These are phyloP conservation scores for Podiceps cristatus DNA, from an alignment of 2,113 vertebrate species.

Conservation along the genomic window DNA sequence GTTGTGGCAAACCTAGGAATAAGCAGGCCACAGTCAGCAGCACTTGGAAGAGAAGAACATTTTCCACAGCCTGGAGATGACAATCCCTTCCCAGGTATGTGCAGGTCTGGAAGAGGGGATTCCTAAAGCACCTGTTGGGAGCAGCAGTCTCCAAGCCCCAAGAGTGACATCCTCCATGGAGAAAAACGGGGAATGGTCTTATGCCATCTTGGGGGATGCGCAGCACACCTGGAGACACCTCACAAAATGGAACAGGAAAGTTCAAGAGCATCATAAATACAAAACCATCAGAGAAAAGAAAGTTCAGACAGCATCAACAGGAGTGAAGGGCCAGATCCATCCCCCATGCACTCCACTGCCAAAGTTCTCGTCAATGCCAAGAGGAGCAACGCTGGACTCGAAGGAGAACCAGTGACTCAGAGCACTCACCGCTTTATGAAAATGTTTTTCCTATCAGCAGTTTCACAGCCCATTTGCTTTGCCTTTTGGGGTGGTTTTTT, in stretches of 20 bases:
- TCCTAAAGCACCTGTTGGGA: neutral
- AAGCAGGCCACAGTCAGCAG: neutral
- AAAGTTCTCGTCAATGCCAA: fast-evolving
- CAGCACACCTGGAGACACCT: neutral
- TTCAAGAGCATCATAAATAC: fast-evolving
- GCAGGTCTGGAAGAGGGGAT: fast-evolving
- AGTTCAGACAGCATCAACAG: neutral
- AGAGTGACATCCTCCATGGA: neutral
- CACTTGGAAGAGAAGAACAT: neutral
- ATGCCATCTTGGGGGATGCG: fast-evolving
- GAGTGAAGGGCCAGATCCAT: fast-evolving
- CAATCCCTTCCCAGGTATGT: neutral
- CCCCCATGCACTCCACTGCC: fast-evolving
- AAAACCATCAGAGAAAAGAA: neutral
- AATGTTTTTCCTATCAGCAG: constrained; percentile 12
- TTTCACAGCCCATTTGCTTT: constrained; percentile 30
- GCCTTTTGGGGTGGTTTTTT: neutral
- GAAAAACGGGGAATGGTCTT: neutral
- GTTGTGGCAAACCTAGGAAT: neutral
- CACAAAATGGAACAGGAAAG: neutral
- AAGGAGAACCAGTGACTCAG: neutral
- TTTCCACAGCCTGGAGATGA: neutral
- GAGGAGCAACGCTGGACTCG: neutral
- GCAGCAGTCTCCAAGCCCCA: no score
- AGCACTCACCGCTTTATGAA: neutral